Base-by-base conservation (phyloP, 2,113 vertebrate species). In the Dromas ardeola region DNA sequence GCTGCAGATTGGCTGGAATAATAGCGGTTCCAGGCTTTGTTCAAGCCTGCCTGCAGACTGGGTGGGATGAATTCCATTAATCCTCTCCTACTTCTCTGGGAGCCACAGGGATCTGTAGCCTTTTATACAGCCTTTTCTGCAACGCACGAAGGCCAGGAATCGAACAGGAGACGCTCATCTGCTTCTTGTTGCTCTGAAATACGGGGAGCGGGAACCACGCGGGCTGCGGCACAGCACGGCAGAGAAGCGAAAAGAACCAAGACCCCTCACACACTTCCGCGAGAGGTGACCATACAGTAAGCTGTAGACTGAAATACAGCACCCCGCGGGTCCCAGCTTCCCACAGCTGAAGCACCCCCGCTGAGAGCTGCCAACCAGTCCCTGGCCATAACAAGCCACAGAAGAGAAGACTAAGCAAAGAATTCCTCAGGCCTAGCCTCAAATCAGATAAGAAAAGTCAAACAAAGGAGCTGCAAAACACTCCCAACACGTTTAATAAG, bases 21-120 rank as follows among this genome's bases (percentile, higher is more conserved):
- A 53, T 40, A 94, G 81, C 2, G 0, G 69, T 59, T 43, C 69
- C 30, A 77, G 49, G 69, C 86, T 96, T 88, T 97, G 92, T 92
- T 89, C 78, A 90, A 92, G 86, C 95, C 86, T 92, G 88, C 32
- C 88, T 94, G 69, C 56, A 84, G 43, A 62, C 16, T 22, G 52
- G 83, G 69, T 91, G 86, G 65, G 88, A 95, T 81, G 73, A 92
- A 81, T 88, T 29, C 65, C 72, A 90, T 86, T 73, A 93, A 78
- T 84, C 86, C 43, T 90, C 56, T 88, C 61, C 34, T 69, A 22
- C 76, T 91, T 86, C 79, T 81, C 47, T 81, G 65, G 65, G 61
- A 95, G 76, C 52, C 49, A 67, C 67, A n/a, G 66, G 91, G 43
- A 76, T 82, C 58, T 93, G 53, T 71, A 45, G 66, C 66, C 53